Percentiles rank a stretch among this genome's conserved stretches.
Evolutionary conservation across 2,888 invertebrate species (phyloP).

Genomic region (Xestia sexstrigata): DNA sequence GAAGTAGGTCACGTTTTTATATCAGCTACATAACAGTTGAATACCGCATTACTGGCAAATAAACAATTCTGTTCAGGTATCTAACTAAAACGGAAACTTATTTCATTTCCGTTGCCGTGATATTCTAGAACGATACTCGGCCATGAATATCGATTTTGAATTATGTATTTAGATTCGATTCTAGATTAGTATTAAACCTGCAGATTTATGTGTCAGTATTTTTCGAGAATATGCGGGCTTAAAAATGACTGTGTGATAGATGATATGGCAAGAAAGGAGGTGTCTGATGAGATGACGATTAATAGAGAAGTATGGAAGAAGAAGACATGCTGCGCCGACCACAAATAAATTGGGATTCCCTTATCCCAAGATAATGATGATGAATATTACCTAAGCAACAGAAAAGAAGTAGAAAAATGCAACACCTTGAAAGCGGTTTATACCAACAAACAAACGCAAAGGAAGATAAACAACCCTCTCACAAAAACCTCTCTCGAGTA

Average conservation of each 20-base stretch:
- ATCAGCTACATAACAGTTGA: not conserved
- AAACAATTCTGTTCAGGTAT: not conserved
- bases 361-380: too few relatives aligned
- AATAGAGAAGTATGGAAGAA: not conserved
- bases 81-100: not conserved
- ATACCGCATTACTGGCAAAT: not conserved
- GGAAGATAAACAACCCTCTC: constrained; percentile 23
- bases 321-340: not conserved
- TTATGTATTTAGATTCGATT: constrained; percentile 13
- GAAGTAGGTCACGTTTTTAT: not conserved
- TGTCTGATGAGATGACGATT: not conserved
- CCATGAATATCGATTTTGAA: constrained; percentile 13
- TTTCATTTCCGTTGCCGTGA: constrained; percentile 4
- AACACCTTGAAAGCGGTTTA: not conserved
- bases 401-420: not conserved
- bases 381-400: too few relatives aligned
- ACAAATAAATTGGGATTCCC: too few relatives aligned
- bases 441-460: not conserved
- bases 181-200: not conserved
- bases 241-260: not conserved
- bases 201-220: not conserved
- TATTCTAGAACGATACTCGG: not conserved
- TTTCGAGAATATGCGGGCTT: not conserved
- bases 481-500: constrained; percentile 9
- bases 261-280: not conserved